These are phyloP conservation scores for Neomorphus geoffroyi DNA, from an alignment of 2,797 vertebrate species.

Conservation along the genomic window DNA sequence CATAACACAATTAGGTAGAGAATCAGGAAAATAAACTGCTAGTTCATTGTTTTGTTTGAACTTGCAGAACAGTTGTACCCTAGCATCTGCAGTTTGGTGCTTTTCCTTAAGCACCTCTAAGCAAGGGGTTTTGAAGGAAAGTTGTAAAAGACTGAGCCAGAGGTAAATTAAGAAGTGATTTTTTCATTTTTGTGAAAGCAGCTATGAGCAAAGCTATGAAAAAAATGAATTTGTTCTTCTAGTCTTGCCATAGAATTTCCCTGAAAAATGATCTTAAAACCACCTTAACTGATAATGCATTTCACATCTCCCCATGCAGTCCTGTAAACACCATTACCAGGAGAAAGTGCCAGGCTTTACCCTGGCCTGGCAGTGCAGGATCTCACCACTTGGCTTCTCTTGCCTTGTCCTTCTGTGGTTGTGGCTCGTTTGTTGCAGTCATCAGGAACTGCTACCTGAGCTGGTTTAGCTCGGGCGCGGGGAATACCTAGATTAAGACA, in stretches of 20 bases:
- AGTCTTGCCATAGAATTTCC: not conserved
- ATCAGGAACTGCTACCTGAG: not conserved
- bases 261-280: not conserved
- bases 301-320: not conserved
- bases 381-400: not conserved
- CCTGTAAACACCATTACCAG: not conserved
- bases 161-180: not conserved
- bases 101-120: not conserved
- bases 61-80: not conserved
- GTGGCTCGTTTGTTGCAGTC: not conserved
- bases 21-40: not conserved
- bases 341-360: not conserved
- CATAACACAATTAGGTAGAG: not conserved
- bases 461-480: not conserved
- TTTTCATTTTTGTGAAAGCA: not conserved
- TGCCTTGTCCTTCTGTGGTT: not conserved
- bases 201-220: not conserved
- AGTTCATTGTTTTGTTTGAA: not conserved
- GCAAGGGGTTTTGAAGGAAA: not conserved
- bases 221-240: not conserved
- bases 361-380: not conserved
- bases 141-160: not conserved
- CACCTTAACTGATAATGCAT: not conserved
- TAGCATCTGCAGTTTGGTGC: not conserved
- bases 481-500: not conserved